These are phyloP conservation scores for Drosophila formosana DNA, from an alignment of 2,888 invertebrate genomes.

Conservation along the genomic window DNA sequence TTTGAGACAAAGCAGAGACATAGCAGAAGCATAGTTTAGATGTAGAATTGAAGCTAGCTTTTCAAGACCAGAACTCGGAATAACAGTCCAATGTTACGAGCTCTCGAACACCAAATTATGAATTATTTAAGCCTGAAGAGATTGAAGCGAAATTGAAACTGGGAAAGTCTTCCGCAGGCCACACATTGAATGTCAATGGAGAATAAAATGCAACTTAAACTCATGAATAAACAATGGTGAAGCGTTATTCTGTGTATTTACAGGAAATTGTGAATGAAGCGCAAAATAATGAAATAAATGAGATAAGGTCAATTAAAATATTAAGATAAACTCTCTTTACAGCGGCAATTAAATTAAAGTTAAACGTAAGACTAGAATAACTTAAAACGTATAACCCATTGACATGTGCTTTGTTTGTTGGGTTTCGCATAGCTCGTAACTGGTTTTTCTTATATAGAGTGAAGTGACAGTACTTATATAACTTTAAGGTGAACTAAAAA, in stretches of 20 bases:
- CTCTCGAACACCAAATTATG: constrained; percentile 15
- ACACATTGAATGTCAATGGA: constrained; percentile 33
- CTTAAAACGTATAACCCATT: constrained; percentile 29
- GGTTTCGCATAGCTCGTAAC: constrained; percentile 41
- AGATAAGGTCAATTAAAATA: constrained; percentile 8
- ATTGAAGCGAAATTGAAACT: constrained; percentile 16
- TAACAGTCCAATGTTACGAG: constrained; percentile 45
- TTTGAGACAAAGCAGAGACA: constrained; percentile 25
- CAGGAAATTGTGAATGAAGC: constrained; percentile 12
- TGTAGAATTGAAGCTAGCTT: constrained; percentile 45
- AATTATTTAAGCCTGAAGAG: background rate
- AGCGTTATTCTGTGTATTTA: constrained; percentile 25
- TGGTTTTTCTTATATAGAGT: constrained; percentile 23
- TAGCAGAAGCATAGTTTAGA: constrained; percentile 19
- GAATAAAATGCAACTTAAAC: background rate
- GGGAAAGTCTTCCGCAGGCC: constrained; percentile 13
- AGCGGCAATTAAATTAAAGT: background rate
- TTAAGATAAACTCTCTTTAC: background rate
- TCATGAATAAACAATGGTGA: background rate
- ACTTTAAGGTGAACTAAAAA: constrained; percentile 35
- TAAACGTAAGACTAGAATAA: background rate
- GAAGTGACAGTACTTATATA: constrained; percentile 28
- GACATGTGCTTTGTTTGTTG: constrained; percentile 33
- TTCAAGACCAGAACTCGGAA: constrained; percentile 49
- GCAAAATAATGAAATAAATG: background rate